Base-by-base conservation (phyloP, 2,888 invertebrate genomes). In the Synergus laeviventris region DNA sequence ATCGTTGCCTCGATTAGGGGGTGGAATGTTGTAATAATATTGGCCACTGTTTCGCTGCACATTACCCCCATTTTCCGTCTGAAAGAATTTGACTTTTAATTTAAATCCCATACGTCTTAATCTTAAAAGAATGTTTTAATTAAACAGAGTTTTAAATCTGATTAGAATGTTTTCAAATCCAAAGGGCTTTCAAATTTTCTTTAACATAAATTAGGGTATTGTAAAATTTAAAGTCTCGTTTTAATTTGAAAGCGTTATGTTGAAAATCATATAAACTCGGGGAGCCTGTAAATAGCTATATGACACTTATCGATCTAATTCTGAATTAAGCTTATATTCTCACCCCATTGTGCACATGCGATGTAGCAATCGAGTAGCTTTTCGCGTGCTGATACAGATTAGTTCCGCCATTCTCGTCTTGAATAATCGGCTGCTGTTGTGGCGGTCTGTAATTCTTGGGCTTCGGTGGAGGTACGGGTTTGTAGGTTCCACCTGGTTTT, bases 391-490 rank as follows among this genome's bases (percentile, higher is more conserved):
- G 92, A 80, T 92, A 92, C 76, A 88, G 79, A 78, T 86, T 89
- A n/a, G 81, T 85, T 3, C 87, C 81, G 31, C 87, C 89, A 79
- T 91, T 91, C 84, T 91, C 91, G 61, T 88, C 86, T 75, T 88
- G 88, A 16, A 84, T 81, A 36, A 88, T 60, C 31, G 91, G 91
- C 74, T 88, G 89, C 77, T 93, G 92, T 77, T 93, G 92, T 0
- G 95, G 95, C 54, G 97, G 96, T 61, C 97, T 94, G 91, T 97
- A 97, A 91, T 97, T 97, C 89, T 97, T 97, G 64, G 97, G 97
- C 88, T 98, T 98, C 11, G 97, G 97, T 39, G 97, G 97, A 59
- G 97, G 97, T 75, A 97, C 95, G 0, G 97, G 97, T 91, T 97
- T 97, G 91, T 97, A 97, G 1, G 93, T 92, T 78, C 91, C 90